These are phyloP conservation scores for Podarcis raffonei DNA, from an alignment of 2,113 vertebrate species.

Conservation along the genomic window DNA sequence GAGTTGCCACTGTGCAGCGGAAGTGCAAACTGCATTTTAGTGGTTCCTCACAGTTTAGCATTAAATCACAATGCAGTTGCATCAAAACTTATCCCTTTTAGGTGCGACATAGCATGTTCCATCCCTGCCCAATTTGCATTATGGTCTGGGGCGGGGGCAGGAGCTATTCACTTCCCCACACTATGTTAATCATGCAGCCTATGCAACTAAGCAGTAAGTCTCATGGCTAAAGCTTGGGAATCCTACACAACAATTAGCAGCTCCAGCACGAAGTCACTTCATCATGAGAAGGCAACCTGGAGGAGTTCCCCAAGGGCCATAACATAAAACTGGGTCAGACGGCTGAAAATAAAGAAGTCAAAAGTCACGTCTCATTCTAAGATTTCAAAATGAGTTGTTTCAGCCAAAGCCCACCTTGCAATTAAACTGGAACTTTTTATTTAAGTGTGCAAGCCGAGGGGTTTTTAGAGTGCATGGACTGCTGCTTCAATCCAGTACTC, in stretches of 20 bases:
- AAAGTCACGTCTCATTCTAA: not conserved
- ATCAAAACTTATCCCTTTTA: not conserved
- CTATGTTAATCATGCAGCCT: not conserved
- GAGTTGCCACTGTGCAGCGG: not conserved
- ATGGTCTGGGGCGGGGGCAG: not conserved
- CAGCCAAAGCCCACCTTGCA: not conserved
- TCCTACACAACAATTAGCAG: not conserved
- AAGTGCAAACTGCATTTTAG: not conserved
- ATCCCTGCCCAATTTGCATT: not conserved
- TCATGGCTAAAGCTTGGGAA: not conserved
- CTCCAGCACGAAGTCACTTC: not conserved
- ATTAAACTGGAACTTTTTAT: not conserved
- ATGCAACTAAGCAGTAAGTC: not conserved
- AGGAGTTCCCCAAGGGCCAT: not conserved
- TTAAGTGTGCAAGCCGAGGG: not conserved
- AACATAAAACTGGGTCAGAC: not conserved
- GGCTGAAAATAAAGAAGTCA: not conserved
- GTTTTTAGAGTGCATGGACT: not conserved
- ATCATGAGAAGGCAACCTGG: not conserved
- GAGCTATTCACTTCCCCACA: too few species aligned
- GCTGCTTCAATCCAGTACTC: not conserved
- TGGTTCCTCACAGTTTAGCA: not conserved
- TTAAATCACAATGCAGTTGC: too few species aligned
- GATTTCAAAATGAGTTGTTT: not conserved
- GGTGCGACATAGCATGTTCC: not conserved